A percentile compares a stretch with the other conserved stretches of the same genome.
Conservation (phyloP, 92 coral and sea anemone species). For the Bergia puertoricense region DNA sequence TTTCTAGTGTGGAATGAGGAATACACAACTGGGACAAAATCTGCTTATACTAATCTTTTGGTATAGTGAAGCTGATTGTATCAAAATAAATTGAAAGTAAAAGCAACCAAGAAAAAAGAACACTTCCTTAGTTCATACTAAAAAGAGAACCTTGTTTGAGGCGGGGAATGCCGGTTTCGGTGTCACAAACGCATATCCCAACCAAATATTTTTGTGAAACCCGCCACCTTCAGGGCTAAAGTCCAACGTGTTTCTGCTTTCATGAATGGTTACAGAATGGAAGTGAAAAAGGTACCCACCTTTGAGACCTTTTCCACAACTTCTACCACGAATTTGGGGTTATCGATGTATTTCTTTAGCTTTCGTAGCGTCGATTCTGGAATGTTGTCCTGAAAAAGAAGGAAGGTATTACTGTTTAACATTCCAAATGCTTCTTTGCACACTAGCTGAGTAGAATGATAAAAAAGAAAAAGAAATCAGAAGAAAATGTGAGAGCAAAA, state of each 20-base stretch:
- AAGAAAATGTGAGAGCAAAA: too few species aligned
- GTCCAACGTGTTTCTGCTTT: not conserved
- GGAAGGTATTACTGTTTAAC: not conserved
- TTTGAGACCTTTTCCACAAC: slow-evolving; percentile 96
- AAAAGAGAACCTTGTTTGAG: not conserved
- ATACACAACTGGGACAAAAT: not conserved
- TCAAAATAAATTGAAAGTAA: not conserved
- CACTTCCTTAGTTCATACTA: not conserved
- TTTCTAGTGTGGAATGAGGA: not conserved
- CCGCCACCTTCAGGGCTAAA: not conserved
- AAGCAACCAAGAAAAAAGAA: too few species aligned
- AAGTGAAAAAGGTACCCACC: slow-evolving; percentile 39
- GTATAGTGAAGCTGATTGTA: not conserved
- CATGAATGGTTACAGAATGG: not conserved
- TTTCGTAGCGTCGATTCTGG: slow-evolving; percentile 84
- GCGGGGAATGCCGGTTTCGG: not conserved
- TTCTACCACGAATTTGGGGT: slow-evolving; percentile 94
- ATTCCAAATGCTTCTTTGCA: not conserved
- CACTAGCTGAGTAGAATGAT: not conserved
- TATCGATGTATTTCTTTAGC: slow-evolving; percentile 95
- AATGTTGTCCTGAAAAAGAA: slow-evolving; percentile 75
- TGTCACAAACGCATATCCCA: not conserved
- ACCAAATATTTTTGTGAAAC: not conserved
- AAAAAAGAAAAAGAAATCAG: not conserved
- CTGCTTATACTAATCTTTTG: not conserved